Evolutionary conservation across 64 coral and sea anemone species (phyloP), one percentile per base, ranked within the genome.

Genomic region (Platygyra sinensis): DNA sequence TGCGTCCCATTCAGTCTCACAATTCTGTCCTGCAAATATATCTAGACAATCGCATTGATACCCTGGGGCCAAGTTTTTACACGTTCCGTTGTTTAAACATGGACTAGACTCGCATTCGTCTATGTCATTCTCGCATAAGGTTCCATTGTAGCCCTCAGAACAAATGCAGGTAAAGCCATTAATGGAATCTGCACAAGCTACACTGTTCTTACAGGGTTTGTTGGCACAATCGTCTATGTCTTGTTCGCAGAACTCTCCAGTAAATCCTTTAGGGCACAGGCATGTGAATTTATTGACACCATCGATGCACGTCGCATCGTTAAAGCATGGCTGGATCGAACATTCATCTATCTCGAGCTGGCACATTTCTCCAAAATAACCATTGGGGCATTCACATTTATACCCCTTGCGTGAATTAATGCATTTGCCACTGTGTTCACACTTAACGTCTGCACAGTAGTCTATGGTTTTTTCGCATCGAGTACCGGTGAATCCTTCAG

Each of bases 21-120:
- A 91, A 30, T 75, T 75, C 79, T 80, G 72, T 62, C 89, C 89
- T 91, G 24, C 31, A 38, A 83, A 83, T 17, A 78, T 72, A 0
- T 22, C 31, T 18, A 61, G 36, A 30, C 89, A 91, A 7, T 60
- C 51, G 61, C 89, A 91, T 25, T 67, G 83, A 72, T 83, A 91
- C 7, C 83, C 83, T 22, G 89, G 78, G 73, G 83, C 31, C 89
- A 83, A 27, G 79, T 91, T 72, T 20, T 83, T 38, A 2, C 89
- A 91, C 17, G 89, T 91, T 17, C 89, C 89, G 30, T 91, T 91
- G 71, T 91, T 91, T 39, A 74, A 30, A 91, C 89, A 91, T 3
- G 89, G 89, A 10, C 46, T 25, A 12, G 79, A 74, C 16, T 62
- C 24, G 30, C 89, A 91, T 27, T 91, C 89, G 20, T 91, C 30